Evolutionary conservation across 2,888 invertebrate genomes (phyloP).

Genomic region (Drosophila pseudotalamancana): DNA sequence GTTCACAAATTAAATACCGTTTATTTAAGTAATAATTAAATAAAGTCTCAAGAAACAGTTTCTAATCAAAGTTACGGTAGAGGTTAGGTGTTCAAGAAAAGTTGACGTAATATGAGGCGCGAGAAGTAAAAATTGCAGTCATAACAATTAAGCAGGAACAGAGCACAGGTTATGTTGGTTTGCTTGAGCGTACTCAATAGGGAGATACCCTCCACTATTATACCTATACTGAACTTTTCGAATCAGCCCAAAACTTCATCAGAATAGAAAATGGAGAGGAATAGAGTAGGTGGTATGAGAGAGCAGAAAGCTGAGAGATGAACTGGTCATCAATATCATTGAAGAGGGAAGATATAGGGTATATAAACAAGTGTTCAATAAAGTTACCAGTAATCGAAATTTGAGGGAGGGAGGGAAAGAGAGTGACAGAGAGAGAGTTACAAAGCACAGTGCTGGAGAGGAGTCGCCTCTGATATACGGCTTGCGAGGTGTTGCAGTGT

Average conservation of each 20-base stretch:
- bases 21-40: too few relatives aligned
- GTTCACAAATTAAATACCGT: too few relatives aligned
- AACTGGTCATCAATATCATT: too few relatives aligned
- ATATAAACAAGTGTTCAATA: too few relatives aligned
- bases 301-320: not conserved
- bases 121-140: slow-evolving; percentile 40
- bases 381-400: too few relatives aligned
- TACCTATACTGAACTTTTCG: too few relatives aligned
- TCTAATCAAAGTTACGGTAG: not conserved
- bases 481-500: slow-evolving; percentile 20
- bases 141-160: slow-evolving; percentile 45
- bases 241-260: too few relatives aligned
- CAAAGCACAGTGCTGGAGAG: too few relatives aligned
- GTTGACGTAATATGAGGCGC: slow-evolving; percentile 15
- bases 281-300: slow-evolving; percentile 50
- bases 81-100: slow-evolving; percentile 16
- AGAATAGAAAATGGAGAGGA: slow-evolving; percentile 70
- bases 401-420: too few relatives aligned
- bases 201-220: not conserved
- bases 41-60: too few relatives aligned
- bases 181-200: not conserved
- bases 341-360: too few relatives aligned
- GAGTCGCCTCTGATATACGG: not conserved
- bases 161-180: not conserved
- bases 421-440: too few relatives aligned